phyloP scores from a whole-genome alignment of 2,888 invertebrate genomes.

The Hetaerina titia region DNA sequence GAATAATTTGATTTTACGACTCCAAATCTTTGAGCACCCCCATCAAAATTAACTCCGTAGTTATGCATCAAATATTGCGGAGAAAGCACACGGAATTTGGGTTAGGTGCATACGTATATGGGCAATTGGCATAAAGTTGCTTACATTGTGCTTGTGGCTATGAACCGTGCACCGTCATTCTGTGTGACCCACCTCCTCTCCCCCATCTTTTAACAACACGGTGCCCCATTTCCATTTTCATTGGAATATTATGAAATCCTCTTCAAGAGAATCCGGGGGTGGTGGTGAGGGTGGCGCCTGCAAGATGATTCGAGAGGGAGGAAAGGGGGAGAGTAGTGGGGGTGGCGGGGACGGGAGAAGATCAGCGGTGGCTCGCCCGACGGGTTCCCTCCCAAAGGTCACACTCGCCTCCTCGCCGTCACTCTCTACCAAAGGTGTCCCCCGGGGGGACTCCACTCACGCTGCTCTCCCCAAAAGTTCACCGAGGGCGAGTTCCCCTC shows the following conservation, averaged over 20 bases:
- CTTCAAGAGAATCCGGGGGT: background rate
- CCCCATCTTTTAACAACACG: background rate
- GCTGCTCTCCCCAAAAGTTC: too few relatives aligned
- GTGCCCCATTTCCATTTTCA: background rate
- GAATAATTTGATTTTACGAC: slow-evolving; percentile 8
- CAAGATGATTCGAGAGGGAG: background rate
- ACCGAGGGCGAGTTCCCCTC: too few relatives aligned
- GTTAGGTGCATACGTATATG: background rate
- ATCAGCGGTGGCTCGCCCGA: background rate
- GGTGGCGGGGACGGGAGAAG: background rate
- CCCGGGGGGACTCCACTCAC: background rate
- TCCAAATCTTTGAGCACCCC: background rate
- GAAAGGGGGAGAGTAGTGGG: background rate
- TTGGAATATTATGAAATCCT: slow-evolving; percentile 9
- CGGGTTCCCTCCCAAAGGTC: background rate
- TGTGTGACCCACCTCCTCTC: background rate
- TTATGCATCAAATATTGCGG: background rate
- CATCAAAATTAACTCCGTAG: background rate
- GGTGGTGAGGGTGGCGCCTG: background rate
- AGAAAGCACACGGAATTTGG: background rate
- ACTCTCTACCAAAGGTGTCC: background rate
- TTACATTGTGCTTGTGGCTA: background rate
- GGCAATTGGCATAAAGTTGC: background rate
- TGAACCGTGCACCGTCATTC: background rate
- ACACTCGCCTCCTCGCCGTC: background rate